Base-by-base conservation (phyloP, 2,113 vertebrate species). In the Herpailurus yagouaroundi region DNA sequence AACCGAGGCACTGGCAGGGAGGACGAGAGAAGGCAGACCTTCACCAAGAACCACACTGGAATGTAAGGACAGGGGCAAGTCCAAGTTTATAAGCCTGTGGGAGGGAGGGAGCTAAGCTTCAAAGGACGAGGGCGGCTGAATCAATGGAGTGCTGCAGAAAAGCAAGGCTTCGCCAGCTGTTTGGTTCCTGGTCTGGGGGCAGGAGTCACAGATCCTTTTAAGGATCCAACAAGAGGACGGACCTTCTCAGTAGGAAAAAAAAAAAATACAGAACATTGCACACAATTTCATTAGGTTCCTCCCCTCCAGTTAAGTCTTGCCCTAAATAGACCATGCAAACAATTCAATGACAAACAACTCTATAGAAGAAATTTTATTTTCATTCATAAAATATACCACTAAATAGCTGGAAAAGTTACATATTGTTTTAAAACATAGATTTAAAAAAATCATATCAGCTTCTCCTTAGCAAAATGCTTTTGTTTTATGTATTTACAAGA, bases 331-430 rank as follows among this genome's bases (percentile, higher is more conserved):
- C 15, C 29, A 31, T 5, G 23, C 27, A 50, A 96, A 87, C 57
- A 73, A 95, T 33, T 90, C 60, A 52, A 45, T 52, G 63, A 81
- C 12, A 12, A 84, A 50, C n/a, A 69, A 91, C 86, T 96, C 97
- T 97, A 95, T 41, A 90, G 60, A 97, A 98, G 97, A 98, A 98
- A 98, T 73, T 98, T 98, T 98, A 98, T 98, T 98, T 96, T 71
- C 97, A 96, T 98, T 81, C 95, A 98, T 97, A 98, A 98, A 98
- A 98, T 98, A 98, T 89, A 98, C 97, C 98, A 97, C 96, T 97
- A 97, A 98, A 95, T 95, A 97, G 94, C 92, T 98, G 97, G 90
- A 98, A 98, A 98, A 98, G 86, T 89, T 97, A 98, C 97, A 97
- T 97, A 89, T 95, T 93, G 96, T 98, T 97, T 98, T 98, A 97